A percentile compares a stretch with the other conserved stretches of the same genome.
Evolutionary conservation across 2,888 invertebrate species (phyloP).

Genomic region (Andrena hattorfiana): DNA sequence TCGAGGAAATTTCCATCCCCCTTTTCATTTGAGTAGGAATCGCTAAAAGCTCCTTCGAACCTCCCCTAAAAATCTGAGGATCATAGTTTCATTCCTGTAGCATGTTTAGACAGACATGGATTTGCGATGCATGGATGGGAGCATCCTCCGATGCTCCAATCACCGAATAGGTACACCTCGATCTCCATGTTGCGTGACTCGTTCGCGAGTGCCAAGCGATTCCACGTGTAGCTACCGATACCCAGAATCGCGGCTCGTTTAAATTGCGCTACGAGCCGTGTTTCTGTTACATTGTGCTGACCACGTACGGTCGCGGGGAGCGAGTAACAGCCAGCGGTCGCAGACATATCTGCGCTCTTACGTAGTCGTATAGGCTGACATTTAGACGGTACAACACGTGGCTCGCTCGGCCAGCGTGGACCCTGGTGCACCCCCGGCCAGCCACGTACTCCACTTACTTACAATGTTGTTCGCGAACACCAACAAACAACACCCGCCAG

Average conservation of each 20-base stretch:
- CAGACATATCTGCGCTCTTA: slow-evolving; percentile 48
- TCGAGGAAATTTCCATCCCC: background rate
- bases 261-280: slow-evolving; percentile 59
- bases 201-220: slow-evolving; percentile 9
- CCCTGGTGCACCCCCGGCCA: slow-evolving; percentile 18
- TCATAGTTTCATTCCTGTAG: background rate
- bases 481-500: slow-evolving; percentile 70
- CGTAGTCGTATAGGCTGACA: slow-evolving; percentile 36
- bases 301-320: slow-evolving; percentile 45
- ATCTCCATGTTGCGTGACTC: slow-evolving; percentile 13
- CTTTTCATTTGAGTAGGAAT: background rate
- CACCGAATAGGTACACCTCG: background rate
- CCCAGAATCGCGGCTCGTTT: slow-evolving; percentile 64
- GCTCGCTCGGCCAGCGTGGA: slow-evolving; percentile 16
- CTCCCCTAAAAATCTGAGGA: background rate
- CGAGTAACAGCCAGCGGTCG: slow-evolving; percentile 12
- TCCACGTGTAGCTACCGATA: slow-evolving; percentile 55
- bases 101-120: background rate
- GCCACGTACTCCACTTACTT: slow-evolving; percentile 68
- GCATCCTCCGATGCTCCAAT: background rate
- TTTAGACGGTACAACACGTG: slow-evolving; percentile 69
- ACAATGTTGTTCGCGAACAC: slow-evolving; percentile 72
- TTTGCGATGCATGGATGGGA: background rate
- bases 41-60: background rate
- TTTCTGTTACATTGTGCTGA: slow-evolving; percentile 69